Conservation (phyloP, 2,888 invertebrate genomes). For the Orchesellides sinensis region DNA sequence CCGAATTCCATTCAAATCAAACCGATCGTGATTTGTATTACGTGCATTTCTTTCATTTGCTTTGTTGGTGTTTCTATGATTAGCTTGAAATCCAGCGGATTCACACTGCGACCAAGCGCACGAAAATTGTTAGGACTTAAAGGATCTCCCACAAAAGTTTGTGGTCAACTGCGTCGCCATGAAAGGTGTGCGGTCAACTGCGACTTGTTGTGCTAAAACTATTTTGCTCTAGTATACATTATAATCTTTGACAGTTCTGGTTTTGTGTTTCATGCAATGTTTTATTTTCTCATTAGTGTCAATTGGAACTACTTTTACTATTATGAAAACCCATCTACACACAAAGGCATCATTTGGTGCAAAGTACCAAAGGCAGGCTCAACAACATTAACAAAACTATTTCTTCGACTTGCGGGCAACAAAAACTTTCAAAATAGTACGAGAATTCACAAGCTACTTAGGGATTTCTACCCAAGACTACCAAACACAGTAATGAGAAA, state of each 20-base stretch:
- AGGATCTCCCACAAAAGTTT: slow-evolving; percentile 10
- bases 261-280: too few species aligned
- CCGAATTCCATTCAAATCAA: slow-evolving; percentile 32
- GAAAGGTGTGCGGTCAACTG: slow-evolving; percentile 8
- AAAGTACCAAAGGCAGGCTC: slow-evolving; percentile 73
- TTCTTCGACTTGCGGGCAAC: slow-evolving; percentile 69
- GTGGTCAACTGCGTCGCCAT: slow-evolving; percentile 20
- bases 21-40: not conserved
- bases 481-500: slow-evolving; percentile 52
- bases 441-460: slow-evolving; percentile 69
- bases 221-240: too few species aligned
- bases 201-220: too few species aligned
- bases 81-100: slow-evolving; percentile 3
- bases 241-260: too few species aligned
- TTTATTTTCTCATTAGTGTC: slow-evolving; percentile 45
- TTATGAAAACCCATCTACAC: slow-evolving; percentile 64
- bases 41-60: not conserved
- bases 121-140: slow-evolving; percentile 25
- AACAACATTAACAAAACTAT: slow-evolving; percentile 72
- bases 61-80: slow-evolving; percentile 23
- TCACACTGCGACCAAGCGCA: not conserved
- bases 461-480: slow-evolving; percentile 69
- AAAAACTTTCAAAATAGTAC: slow-evolving; percentile 59
- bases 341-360: slow-evolving; percentile 70
- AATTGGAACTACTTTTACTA: slow-evolving; percentile 71